Evolutionary conservation across 2,888 invertebrate species (phyloP), one percentile per base, ranked within the genome.

Genomic region (Xestia ashworthii): DNA sequence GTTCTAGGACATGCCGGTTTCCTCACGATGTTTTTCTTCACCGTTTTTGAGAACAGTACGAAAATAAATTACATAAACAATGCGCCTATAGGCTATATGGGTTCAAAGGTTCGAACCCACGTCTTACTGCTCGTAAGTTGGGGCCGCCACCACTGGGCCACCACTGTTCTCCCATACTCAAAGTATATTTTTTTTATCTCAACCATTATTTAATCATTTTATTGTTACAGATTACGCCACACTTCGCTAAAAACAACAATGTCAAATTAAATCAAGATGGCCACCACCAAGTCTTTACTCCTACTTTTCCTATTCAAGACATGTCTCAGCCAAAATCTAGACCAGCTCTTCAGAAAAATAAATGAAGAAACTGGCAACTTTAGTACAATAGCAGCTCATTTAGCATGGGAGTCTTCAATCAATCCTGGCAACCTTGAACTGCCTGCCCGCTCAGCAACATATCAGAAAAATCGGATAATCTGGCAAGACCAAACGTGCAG

Each of bases 401-500:
- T 97, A 62, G 91, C 95, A 0, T 97, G 97, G 97, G 90, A 92
- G 22, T 91, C 93, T 19, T 93, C 95, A 8, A 69, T 95, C 0
- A 87, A 94, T 22, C 93, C 95, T 85, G 86, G 84, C 78, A 91
- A 94, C 75, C 85, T 89, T 2, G 91, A 91, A 32, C 78, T 95
- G 8, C 83, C 90, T 1, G 75, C 71, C 5, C 91, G 87, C 77
- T 91, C 93, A 25, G 89, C 91, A 3, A 86, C 84, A 38, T 95
- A 93, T 72, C 94, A 95, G 80, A 90, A 88, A 76, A 88, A 90
- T n/a, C 85, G 90, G 50, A 88, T 95, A 53, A 60, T 44, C 76
- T 96, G 97, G 96, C 93, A 95, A 85, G 89, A 92, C 12, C 85
- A 78, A 58, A 88, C 87, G 0, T 97, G 97, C 74, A 83, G 85